Conservation (phyloP, 2,888 invertebrate species). For the Pogonocherus hispidulus region DNA sequence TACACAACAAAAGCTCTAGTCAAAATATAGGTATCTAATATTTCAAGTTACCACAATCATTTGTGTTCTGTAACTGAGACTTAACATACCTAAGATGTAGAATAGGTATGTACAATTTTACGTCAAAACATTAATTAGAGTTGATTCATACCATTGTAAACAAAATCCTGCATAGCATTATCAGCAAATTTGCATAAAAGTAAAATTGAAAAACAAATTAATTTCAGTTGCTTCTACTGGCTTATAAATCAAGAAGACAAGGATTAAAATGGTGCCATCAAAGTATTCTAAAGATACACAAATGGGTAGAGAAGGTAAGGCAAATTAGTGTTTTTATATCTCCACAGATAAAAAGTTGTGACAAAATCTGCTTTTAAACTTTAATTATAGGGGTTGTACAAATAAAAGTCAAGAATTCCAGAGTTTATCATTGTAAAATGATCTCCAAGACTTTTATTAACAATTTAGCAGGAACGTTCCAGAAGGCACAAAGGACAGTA, state of each 20-base stretch:
- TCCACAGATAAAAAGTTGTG: neutral
- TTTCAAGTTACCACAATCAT: too few species aligned
- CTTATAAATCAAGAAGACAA: conserved; percentile 12
- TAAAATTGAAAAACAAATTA: neutral
- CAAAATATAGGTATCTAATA: too few species aligned
- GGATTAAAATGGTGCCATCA: conserved; percentile 19
- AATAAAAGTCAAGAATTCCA: neutral
- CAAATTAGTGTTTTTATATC: neutral
- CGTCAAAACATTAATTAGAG: neutral
- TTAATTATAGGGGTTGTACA: neutral
- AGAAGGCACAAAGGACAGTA: neutral
- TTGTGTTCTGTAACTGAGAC: too few species aligned
- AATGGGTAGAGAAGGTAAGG: neutral
- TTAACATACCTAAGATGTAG: too few species aligned
- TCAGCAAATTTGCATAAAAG: neutral
- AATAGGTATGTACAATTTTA: neutral
- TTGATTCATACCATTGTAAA: neutral
- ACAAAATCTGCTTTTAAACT: neutral
- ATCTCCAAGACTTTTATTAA: conserved; percentile 6
- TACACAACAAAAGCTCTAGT: too few species aligned
- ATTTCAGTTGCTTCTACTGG: neutral
- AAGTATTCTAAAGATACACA: neutral
- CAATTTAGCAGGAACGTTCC: neutral
- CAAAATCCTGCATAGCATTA: neutral
- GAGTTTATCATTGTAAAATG: conserved; percentile 4